Conservation (phyloP, 2,113 vertebrate species). For the Onychostoma macrolepis region DNA sequence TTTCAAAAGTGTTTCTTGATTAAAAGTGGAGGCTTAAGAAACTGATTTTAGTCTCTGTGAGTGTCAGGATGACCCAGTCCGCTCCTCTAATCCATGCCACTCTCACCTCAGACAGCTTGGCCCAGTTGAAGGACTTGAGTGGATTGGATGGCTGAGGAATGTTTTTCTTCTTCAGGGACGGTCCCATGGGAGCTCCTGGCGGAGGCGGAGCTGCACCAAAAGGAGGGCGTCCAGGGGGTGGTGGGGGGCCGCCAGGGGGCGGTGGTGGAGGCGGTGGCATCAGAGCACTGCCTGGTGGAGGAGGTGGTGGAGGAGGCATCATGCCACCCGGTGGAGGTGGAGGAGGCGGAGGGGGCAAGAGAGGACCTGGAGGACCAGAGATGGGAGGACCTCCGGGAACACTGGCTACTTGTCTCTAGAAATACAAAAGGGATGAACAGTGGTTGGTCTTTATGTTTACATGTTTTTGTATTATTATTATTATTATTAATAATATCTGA, state of each 20-base stretch:
- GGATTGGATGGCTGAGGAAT: slow-evolving; percentile 91
- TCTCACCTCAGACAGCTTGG: slow-evolving; percentile 92
- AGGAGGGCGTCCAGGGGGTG: slow-evolving; percentile 82
- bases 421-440: slow-evolving; percentile 48
- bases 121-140: slow-evolving; percentile 99
- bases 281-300: slow-evolving; percentile 70
- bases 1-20: slow-evolving; percentile 10
- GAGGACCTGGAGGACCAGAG: slow-evolving; percentile 82
- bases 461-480: not conserved
- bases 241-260: slow-evolving; percentile 86
- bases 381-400: slow-evolving; percentile 82
- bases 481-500: not conserved
- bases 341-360: slow-evolving; percentile 66
- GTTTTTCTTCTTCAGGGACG: slow-evolving; percentile 87
- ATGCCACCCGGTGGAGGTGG: slow-evolving; percentile 59
- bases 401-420: slow-evolving; percentile 81
- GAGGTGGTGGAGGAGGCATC: slow-evolving; percentile 74
- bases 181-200: slow-evolving; percentile 85
- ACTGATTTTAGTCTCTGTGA: not conserved
- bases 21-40: slow-evolving; percentile 22
- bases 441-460: not conserved
- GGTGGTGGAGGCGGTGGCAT: slow-evolving; percentile 82
- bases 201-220: slow-evolving; percentile 83
- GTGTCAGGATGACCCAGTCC: not conserved
- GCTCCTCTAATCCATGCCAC: not conserved